Conservation (phyloP, 2,888 invertebrate species). For the Microplitis deprimator region DNA sequence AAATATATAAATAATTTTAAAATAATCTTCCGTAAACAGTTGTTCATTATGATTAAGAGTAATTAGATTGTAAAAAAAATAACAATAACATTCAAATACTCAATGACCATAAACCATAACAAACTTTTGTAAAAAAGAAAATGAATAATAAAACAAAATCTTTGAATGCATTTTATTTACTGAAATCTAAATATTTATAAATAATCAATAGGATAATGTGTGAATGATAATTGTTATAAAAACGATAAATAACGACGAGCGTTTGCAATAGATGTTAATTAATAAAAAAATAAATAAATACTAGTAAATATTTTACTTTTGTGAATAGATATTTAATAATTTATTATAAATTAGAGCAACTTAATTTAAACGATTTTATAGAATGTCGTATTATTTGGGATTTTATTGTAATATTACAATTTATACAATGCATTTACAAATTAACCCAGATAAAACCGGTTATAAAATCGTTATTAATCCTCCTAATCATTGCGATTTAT, state of each 20-base stretch:
- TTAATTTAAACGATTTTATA: conserved; percentile 58
- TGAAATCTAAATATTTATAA: conserved; percentile 37
- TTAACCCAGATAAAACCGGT: neutral
- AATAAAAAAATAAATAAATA: conserved; percentile 20
- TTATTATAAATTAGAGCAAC: conserved; percentile 68
- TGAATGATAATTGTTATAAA: neutral
- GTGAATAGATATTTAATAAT: conserved; percentile 71
- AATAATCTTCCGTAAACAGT: conserved; percentile 2
- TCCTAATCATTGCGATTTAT: neutral
- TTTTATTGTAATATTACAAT: neutral
- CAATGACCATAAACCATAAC: neutral
- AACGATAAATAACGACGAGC: conserved; percentile 8
- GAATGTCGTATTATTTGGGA: conserved; percentile 9
- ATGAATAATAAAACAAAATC: neutral
- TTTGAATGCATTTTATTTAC: neutral
- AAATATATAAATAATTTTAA: neutral
- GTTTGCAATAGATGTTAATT: conserved; percentile 45
- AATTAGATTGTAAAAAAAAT: neutral
- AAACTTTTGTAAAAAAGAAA: neutral
- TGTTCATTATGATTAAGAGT: neutral
- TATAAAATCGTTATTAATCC: neutral
- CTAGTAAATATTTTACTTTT: conserved; percentile 65
- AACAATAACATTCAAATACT: neutral
- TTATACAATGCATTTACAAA: neutral
- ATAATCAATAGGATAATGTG: conserved; percentile 8